Conservation (phyloP, 2,113 vertebrate species). For the Cygnus buccinator region DNA sequence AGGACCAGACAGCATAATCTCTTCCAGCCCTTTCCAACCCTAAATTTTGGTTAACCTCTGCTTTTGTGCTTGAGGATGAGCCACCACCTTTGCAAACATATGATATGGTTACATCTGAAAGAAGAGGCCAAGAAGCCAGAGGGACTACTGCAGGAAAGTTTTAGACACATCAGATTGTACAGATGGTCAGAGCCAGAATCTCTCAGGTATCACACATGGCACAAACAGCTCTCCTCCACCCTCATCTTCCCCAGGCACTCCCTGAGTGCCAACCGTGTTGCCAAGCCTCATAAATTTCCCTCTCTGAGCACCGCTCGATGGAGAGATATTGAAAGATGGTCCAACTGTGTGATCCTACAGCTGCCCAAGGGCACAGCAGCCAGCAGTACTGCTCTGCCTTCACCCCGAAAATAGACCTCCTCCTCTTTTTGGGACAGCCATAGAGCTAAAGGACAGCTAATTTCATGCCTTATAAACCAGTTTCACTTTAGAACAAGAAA, state of each 20-base stretch:
- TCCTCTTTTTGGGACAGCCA: background rate
- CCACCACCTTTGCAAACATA: background rate
- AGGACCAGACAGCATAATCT: fast-evolving
- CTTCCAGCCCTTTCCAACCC: background rate
- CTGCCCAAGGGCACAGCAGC: conserved; percentile 43
- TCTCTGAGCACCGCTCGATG: fast-evolving
- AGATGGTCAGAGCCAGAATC: conserved; percentile 52
- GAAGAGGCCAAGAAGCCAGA: background rate
- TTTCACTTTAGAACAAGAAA: background rate
- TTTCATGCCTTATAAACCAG: background rate
- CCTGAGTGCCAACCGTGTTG: background rate
- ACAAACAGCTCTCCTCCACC: background rate
- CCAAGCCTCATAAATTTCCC: conserved; percentile 57
- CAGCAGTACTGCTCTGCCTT: background rate
- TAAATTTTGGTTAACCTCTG: background rate
- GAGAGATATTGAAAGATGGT: background rate
- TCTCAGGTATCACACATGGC: conserved; percentile 50
- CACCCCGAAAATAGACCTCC: background rate
- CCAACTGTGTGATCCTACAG: background rate
- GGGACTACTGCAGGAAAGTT: background rate
- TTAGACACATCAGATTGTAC: conserved; percentile 8
- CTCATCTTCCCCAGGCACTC: background rate
- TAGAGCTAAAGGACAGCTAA: background rate
- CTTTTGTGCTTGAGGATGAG: background rate
- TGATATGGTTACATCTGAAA: background rate